Conservation (phyloP, 2,113 vertebrate species). For the Ophthalmolycus amberensis region DNA sequence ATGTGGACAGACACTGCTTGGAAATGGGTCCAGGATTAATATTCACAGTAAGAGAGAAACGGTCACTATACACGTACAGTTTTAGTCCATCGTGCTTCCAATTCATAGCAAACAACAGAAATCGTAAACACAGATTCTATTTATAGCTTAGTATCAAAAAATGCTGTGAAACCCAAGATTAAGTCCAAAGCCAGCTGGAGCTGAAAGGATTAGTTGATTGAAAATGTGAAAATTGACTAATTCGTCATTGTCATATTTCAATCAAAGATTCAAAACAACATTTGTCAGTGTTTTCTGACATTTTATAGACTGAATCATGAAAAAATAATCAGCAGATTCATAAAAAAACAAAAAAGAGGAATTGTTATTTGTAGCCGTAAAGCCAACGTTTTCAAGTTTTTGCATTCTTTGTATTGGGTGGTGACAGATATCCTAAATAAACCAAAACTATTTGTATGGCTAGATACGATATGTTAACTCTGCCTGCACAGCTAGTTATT, state of each 20-base stretch:
- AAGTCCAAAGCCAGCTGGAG: not conserved
- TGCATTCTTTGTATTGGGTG: not conserved
- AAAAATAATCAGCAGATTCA: not conserved
- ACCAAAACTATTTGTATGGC: not conserved
- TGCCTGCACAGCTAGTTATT: not conserved
- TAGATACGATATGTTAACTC: not conserved
- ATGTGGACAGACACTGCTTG: slow-evolving; percentile 51
- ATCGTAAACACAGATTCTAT: not conserved
- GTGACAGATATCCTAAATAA: not conserved
- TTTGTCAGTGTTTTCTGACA: not conserved
- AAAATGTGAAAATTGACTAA: not conserved
- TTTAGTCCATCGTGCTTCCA: not conserved
- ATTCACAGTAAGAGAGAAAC: slow-evolving; percentile 6
- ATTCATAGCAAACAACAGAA: not conserved
- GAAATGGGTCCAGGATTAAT: slow-evolving; percentile 24
- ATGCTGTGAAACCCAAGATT: not conserved
- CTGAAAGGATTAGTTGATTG: not conserved
- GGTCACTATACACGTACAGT: too few relatives aligned
- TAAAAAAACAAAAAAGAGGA: not conserved
- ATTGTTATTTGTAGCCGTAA: too few relatives aligned
- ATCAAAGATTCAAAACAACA: not conserved
- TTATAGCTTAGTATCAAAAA: not conserved
- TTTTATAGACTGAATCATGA: not conserved
- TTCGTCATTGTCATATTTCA: not conserved
- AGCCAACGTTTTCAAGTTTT: too few relatives aligned